Evolutionary conservation across 2,797 vertebrate species (phyloP), one percentile per base, ranked within the genome.

Genomic region (Tokudaia tokunoshimensis): DNA sequence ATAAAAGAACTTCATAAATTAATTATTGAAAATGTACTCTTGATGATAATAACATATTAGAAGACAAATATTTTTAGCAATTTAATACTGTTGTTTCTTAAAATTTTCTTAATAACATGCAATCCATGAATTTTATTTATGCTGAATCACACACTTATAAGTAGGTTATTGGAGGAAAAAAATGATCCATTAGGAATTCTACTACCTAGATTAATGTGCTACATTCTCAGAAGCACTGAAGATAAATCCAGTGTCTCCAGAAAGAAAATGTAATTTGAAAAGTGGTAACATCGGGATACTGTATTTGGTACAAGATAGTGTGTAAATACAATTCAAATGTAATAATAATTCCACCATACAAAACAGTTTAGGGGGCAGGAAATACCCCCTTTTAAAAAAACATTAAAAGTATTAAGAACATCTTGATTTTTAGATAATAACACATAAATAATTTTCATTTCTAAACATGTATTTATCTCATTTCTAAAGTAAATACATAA

Each of bases 101-200:
- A 0, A 41, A 14, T 41, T 61, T 93, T 88, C 15, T 52, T 22
- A 10, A 0, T 59, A 57, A 65, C 29, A 70, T 11, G 12, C 0
- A 91, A 55, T 5, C 90, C 57, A 83, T 47, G 75, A 90, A 94
- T 65, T 61, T 72, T 97, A 95, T 37, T 81, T 92, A 89, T 89
- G 79, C 11, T 15, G 85, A 90, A 47, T 7, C 29, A 63, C 11
- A 20, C 85, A 10, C 94, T 91, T 91, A 59, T 94, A 55, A 94
- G 79, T 94, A 96, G 47, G 61, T 89, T 91, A 95, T 61, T 70
- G 24, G 81, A 89, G 52, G 44, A 81, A 92, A 91, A 97, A 97
- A 92, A 91, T 93, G 67, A 96, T 61, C 67, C 74, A 41, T 57
- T 74, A 84, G 57, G 34, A 67, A 67, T 65, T 81, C 26, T 65